Base-by-base conservation (phyloP, 92 coral and sea anemone genomes). In the Desmophyllum pertusum region DNA sequence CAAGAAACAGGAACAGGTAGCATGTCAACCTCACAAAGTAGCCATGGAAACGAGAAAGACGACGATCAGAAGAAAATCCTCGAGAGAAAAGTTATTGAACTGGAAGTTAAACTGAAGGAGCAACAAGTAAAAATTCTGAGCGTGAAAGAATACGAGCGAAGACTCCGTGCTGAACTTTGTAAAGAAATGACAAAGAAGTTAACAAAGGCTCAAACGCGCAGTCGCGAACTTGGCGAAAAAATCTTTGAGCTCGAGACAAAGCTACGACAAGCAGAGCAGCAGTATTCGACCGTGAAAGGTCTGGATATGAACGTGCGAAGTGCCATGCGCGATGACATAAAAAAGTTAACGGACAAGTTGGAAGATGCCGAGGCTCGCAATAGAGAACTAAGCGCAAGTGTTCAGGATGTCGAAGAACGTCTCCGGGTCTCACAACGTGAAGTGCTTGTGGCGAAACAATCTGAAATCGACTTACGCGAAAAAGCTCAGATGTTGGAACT, bases 91-190 rank as follows among this genome's bases (percentile, higher is more conserved):
- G 42, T 83, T 48, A 82, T 77, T 59, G 57, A 79, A 80, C 85
- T 94, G 71, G 85, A 88, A 67, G 83, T 79, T 9, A 93, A 86
- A 13, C 67, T 92, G 7, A 73, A 50, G 8, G 91, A 87, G 41
- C 59, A 73, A 36, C 87, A 85, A 33, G 92, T 79, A 36, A 91
- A 87, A 82, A 75, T 87, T 39, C 43, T 78, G 51, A 85, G 85
- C 42, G 76, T 87, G 19, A 88, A 80, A 71, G 95, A 87, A 65
- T 90, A 89, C 48, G 98, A 92, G 84, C 84, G 88, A 21, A 82
- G 84, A 51, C 77, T 91, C 29, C 92, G 95, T 33, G 94, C 93
- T 13, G 97, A 91, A 51, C 82, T 93, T 15, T 88, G 95, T 45
- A 73, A 76, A 33, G 91, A 91, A 17, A 73, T 91, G 90, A 85